phyloP scores from a whole-genome alignment of 1,140 invertebrate genomes.

The Odontomachus brunneus region DNA sequence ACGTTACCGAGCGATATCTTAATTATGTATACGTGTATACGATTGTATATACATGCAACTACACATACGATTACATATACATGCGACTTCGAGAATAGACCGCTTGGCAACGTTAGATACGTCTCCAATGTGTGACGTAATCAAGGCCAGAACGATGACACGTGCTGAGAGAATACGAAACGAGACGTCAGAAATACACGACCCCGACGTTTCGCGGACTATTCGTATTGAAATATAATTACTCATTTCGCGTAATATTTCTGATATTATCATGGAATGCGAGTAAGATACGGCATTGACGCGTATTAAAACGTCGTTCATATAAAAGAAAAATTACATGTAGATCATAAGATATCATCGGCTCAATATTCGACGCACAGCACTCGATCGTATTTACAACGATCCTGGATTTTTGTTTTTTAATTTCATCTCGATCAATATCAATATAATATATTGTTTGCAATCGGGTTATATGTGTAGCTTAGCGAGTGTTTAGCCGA shows the following conservation, averaged over 20 bases:
- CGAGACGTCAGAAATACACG: slow-evolving; percentile 11
- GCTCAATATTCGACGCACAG: too few species aligned
- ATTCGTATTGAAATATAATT: background rate
- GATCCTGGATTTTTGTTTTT: background rate
- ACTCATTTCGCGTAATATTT: background rate
- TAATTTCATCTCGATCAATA: background rate
- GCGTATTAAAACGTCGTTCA: background rate
- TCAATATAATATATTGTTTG: slow-evolving; percentile 8
- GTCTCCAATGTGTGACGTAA: slow-evolving; percentile 41
- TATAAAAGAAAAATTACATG: background rate
- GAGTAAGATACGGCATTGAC: background rate
- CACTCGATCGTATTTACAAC: background rate
- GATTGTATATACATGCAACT: background rate
- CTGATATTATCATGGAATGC: background rate
- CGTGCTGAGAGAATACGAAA: slow-evolving; percentile 44
- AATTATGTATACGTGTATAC: background rate
- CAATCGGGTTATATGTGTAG: background rate
- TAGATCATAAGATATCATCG: too few species aligned
- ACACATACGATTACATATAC: background rate
- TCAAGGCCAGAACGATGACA: slow-evolving; percentile 41
- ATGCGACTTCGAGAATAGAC: slow-evolving; percentile 25
- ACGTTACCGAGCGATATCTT: slow-evolving; percentile 23
- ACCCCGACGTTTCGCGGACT: background rate
- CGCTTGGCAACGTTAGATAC: slow-evolving; percentile 16
- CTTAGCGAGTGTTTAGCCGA: slow-evolving; percentile 8